Evolutionary conservation across 1,140 invertebrate species (phyloP), one percentile per base, ranked within the genome.

Genomic region (Parapsyche elsis): DNA sequence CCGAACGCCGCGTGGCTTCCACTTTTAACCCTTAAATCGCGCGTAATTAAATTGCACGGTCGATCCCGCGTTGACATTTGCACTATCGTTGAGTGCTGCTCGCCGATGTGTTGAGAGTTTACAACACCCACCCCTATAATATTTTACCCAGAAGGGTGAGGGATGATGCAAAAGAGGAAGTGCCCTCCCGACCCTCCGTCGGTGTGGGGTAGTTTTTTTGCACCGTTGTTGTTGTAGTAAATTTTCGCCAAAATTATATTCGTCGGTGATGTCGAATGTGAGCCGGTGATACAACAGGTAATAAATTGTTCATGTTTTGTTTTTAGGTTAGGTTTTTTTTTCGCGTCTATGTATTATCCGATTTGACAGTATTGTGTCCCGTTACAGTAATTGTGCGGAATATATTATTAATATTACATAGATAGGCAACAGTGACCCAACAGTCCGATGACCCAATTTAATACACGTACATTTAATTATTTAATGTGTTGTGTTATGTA

Each of bases 91-190:
- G 30, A 38, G 30, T 53, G 53, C 24, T 59, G 44, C 30, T 46
- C 46, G 70, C 10, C 71, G 78, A 73, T 79, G 78, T 73, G 78
- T 79, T 73, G 71, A 79, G 70, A 71, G 57, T 74, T 73, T 79
- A 73, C 71, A 70, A 38, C 0, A 38, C 7, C 26, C 78, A 38
- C 57, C 78, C 78, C 78, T 53, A 38, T 38, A 7, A 38, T 4
- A 7, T 19, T 9, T 53, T 53, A 57, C 53, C 19, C 59, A 53
- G 78, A 38, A 64, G 57, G 44, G 16, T 71, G 64, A 78, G 70
- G 70, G 64, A 78, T 73, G 46, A 30, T 59, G 21, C 19, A 79
- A 53, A 73, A n/a, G 71, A 73, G 24, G 78, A 79, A 73, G 73
- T 79, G 78, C 24, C 19, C 67, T 38, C 53, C 46, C 70, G 64